Conservation (phyloP, 2,113 vertebrate genomes). For the Baryphthengus martii region DNA sequence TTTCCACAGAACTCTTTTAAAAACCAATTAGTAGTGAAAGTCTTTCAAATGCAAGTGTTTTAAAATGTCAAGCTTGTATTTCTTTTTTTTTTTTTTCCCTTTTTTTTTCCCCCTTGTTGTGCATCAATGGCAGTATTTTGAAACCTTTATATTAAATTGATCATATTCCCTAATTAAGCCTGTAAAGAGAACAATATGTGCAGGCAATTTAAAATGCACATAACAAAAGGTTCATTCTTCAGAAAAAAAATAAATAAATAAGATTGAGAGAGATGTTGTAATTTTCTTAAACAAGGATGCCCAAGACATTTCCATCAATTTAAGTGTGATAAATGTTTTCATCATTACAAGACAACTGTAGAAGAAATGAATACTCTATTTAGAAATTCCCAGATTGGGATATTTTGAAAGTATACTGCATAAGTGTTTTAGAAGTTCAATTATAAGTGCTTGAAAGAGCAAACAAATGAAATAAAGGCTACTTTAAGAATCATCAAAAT, state of each 20-base stretch:
- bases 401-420: conserved; percentile 29
- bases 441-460: neutral
- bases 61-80: conserved; percentile 76
- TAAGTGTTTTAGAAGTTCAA: neutral
- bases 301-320: conserved; percentile 49
- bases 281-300: conserved; percentile 58
- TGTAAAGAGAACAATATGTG: conserved; percentile 43
- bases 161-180: conserved; percentile 72
- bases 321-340: conserved; percentile 58
- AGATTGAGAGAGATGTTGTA: neutral
- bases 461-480: neutral
- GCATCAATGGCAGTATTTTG: conserved; percentile 68
- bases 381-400: conserved; percentile 29
- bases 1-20: conserved; percentile 78
- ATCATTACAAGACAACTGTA: conserved; percentile 30
- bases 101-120: neutral
- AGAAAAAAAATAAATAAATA: neutral
- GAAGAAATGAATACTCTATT: conserved; percentile 44
- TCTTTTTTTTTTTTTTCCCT: neutral
- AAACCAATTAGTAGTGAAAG: conserved; percentile 80
- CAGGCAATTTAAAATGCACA: conserved; percentile 46
- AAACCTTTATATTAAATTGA: conserved; percentile 73
- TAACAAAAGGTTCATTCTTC: conserved; percentile 22
- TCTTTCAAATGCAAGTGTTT: conserved; percentile 75
- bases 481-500: neutral